Base-by-base conservation (phyloP, 2,888 invertebrate genomes). In the Alsophila aescularia region DNA sequence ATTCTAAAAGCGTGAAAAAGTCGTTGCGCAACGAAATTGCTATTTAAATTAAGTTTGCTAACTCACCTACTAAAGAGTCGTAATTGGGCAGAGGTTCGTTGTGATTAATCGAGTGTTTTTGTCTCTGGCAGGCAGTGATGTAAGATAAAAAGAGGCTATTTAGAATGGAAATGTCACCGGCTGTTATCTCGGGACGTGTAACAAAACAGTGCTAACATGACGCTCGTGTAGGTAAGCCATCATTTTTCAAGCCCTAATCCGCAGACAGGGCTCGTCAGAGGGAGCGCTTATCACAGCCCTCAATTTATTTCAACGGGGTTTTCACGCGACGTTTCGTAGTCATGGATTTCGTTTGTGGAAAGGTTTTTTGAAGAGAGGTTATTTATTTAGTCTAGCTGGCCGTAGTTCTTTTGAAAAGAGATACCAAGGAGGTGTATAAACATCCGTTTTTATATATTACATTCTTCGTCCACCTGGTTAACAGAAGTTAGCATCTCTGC, bases 231-330 rank as follows among this genome's bases (percentile, higher is more conserved):
- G 73, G 75, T 84, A 83, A 85, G 88, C 89, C 81, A 85, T 89
- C 85, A 90, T 90, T 90, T 91, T 90, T 91, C 90, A 90, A 81
- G 66, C 67, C 83, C 80, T 90, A 90, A 91, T 90, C 90, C 89
- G 81, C 77, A 81, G 86, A 85, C 85, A 83, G 79, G 77, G 63
- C 81, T 89, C 89, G 90, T 90, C 89, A 90, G 90, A 90, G 89
- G 83, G 87, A 86, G 75, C 88, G 88, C 88, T 90, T 89, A 89
- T 89, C 89, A 83, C 74, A 73, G 72, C 69, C 78, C 82, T 80
- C 85, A 89, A 91, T 91, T 90, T 90, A 88, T 90, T 87, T 87
- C 80, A 77, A 64, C 66, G 70, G 87, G 86, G 84, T 86, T 86
- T 81, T 73, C 77, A 77, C 81, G 79, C 79, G 84, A 85, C 83